Base-by-base conservation (phyloP, 1,140 invertebrate genomes). In the Drosophila lacertosa region DNA sequence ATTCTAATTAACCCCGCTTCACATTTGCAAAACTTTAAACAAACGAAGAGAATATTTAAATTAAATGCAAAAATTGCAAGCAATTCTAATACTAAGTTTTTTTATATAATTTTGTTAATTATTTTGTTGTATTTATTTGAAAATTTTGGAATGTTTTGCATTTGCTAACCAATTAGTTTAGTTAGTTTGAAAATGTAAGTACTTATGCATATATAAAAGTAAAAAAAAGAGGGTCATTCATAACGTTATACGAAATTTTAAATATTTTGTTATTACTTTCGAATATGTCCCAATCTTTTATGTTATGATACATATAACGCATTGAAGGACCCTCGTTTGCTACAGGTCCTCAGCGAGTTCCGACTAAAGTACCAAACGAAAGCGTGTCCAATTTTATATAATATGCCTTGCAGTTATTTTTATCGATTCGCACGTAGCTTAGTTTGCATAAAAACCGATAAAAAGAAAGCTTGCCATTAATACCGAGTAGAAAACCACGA, bases 381-480 rank as follows among this genome's bases (percentile, higher is more conserved):
- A 29, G 5, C 39, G 6, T 18, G 15, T 16, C 10, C 5, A 22
- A 3, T 10, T 16, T 32, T 4, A 13, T 4, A 13, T 29, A 16
- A 33, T 35, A 4, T 44, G 39, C 16, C 4, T 42, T 58, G 47
- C n/a, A 15, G 7, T 53, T n/a, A n/a, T 37, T 40, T 62, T 39
- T 45, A 37, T 44, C 54, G 59, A 29, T 35, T 54, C 70, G 80
- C 81, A 83, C 81, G 81, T 83, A 69, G 54, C 59, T 42, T 79
- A 67, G 32, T 48, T 72, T 54, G 37, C 22, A 37, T 37, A 15
- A 37, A 10, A 35, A 7, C 6, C 26, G 63, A 4, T 6, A 35
- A 42, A 29, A 4, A 60, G 63, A 39, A 67, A 71, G 80, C 76
- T 83, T 80, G 81, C 76, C 66, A 66, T 66, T 79, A 77, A 71